phyloP scores from a whole-genome alignment of 2,113 vertebrate genomes.

The Myotis yumanensis region DNA sequence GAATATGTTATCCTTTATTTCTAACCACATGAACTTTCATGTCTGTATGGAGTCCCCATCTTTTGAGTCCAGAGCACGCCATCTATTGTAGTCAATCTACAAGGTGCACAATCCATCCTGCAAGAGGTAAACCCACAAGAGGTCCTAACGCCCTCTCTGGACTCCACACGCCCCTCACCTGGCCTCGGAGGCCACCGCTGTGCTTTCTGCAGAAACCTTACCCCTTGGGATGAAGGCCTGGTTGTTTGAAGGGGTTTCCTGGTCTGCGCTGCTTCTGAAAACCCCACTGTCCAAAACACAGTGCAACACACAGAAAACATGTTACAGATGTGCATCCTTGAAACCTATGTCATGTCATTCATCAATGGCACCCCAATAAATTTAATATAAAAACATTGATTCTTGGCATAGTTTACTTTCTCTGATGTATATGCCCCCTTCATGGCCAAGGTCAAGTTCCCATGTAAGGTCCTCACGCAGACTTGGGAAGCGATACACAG shows the following conservation, averaged over 20 bases:
- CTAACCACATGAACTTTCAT: rapidly evolving
- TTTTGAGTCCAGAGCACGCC: neutral
- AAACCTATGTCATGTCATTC: neutral
- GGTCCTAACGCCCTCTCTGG: rapidly evolving
- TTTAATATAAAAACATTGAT: neutral
- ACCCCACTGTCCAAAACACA: neutral
- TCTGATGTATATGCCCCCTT: neutral
- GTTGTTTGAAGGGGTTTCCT: rapidly evolving
- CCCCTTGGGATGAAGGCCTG: too few relatives aligned
- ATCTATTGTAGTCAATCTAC: neutral
- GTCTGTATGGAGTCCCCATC: too few relatives aligned
- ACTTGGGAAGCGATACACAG: neutral
- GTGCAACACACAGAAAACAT: rapidly evolving
- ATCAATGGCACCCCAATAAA: neutral
- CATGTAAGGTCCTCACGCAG: neutral
- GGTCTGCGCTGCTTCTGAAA: neutral
- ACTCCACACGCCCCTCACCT: neutral
- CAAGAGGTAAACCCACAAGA: neutral
- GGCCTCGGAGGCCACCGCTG: neutral
- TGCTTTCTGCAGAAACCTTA: neutral
- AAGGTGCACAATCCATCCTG: neutral
- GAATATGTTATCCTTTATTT: too few relatives aligned
- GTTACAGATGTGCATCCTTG: neutral
- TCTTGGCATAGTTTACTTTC: neutral
- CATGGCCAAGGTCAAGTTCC: neutral